Evolutionary conservation across 2,888 invertebrate genomes (phyloP).

Genomic region (Nomada goodeniana): DNA sequence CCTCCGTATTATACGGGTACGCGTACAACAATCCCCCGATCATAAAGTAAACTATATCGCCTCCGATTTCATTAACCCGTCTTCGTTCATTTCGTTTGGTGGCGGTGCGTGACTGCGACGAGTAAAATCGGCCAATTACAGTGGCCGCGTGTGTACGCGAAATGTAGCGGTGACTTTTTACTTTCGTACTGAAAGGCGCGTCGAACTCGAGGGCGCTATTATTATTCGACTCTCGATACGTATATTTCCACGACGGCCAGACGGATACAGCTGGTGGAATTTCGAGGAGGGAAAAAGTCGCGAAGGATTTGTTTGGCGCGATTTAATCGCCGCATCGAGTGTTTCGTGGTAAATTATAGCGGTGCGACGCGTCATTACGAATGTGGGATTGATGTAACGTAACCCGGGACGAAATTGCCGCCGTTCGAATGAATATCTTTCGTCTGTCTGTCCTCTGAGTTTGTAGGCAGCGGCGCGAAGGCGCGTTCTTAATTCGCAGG

Average conservation of each 20-base stretch:
- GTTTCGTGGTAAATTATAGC: conserved; percentile 28
- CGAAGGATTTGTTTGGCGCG: conserved; percentile 7
- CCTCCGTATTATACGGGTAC: conserved; percentile 68
- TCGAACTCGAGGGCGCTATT: conserved; percentile 52
- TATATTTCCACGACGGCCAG: conserved; percentile 1
- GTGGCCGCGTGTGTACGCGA: conserved; percentile 40
- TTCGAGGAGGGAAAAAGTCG: not conserved
- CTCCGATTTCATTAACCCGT: conserved; percentile 83
- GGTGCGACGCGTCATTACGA: conserved; percentile 26
- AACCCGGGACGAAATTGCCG: conserved; percentile 22
- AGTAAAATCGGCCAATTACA: conserved; percentile 76
- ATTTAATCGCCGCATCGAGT: conserved; percentile 33
- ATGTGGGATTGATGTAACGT: conserved; percentile 19
- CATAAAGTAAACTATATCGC: conserved; percentile 79
- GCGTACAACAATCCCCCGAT: conserved; percentile 76
- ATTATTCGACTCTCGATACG: conserved; percentile 43
- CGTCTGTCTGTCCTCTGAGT: conserved; percentile 8
- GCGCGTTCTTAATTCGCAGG: not conserved
- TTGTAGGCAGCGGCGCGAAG: not conserved
- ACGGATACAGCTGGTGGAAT: not conserved
- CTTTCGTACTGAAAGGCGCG: conserved; percentile 27
- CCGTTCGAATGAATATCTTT: not conserved
- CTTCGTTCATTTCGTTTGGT: conserved; percentile 59
- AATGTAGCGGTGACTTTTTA: conserved; percentile 49
- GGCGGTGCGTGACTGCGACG: conserved; percentile 79